A percentile compares a stretch with the other conserved stretches of the same genome.
Conservation (phyloP, 2,888 invertebrate species). For the Erebia aethiops region DNA sequence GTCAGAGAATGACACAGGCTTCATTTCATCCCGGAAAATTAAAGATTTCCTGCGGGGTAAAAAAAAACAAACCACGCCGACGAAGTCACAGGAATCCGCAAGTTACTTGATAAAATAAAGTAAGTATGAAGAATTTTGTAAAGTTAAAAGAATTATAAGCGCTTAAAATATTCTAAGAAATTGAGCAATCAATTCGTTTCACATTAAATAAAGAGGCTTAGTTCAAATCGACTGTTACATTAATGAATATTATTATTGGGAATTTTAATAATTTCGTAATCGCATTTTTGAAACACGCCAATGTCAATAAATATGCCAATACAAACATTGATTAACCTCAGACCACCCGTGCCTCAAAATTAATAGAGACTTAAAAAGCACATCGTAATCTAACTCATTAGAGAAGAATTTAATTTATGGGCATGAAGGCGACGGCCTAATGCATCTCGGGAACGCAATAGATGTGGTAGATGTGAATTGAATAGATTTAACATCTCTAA, state of each 20-base stretch:
- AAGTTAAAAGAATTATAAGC: neutral
- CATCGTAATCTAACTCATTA: conserved; percentile 75
- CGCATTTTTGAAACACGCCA: neutral
- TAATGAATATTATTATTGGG: neutral
- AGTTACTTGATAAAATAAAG: too few relatives aligned
- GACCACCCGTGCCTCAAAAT: conserved; percentile 62
- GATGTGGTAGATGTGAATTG: conserved; percentile 43
- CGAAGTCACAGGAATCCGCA: too few relatives aligned
- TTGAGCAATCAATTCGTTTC: neutral
- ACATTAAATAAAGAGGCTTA: neutral
- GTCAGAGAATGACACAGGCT: too few relatives aligned
- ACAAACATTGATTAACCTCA: conserved; percentile 37
- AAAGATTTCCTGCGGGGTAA: too few relatives aligned
- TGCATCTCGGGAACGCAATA: conserved; percentile 38
- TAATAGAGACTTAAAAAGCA: conserved; percentile 61
- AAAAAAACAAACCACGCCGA: too few relatives aligned
- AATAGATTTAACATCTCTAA: conserved; percentile 31
- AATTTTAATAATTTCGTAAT: conserved; percentile 6
- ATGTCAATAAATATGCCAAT: conserved; percentile 34
- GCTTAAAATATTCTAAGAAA: neutral
- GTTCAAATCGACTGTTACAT: neutral
- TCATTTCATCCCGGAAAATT: too few relatives aligned
- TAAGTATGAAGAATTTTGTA: neutral
- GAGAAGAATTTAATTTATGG: conserved; percentile 67
- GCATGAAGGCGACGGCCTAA: conserved; percentile 56